Percentiles rank a stretch among this genome's conserved stretches.
Conservation (phyloP, 1,140 invertebrate genomes). For the Triops longicaudatus region DNA sequence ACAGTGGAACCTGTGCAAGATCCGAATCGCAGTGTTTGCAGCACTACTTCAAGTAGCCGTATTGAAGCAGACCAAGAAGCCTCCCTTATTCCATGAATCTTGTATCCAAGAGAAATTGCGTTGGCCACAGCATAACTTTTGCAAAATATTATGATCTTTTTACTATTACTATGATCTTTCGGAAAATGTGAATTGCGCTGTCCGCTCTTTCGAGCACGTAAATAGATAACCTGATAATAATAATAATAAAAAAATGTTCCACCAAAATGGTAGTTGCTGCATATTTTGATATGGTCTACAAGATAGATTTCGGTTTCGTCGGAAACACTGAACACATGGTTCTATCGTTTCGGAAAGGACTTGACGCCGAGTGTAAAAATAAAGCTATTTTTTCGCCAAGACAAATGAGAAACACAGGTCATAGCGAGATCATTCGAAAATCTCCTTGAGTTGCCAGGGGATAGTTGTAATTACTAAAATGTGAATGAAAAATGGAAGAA, state of each 20-base stretch:
- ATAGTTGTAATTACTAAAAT: background rate
- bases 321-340: too few relatives aligned
- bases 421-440: background rate
- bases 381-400: background rate
- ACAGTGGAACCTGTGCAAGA: background rate
- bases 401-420: background rate
- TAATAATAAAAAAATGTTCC: too few relatives aligned
- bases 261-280: too few relatives aligned
- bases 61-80: background rate
- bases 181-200: too few relatives aligned
- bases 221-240: too few relatives aligned
- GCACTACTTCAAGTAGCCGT: background rate
- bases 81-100: conserved; percentile 2
- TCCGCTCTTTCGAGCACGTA: too few relatives aligned
- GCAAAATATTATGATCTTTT: background rate
- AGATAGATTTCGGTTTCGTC: too few relatives aligned
- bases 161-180: too few relatives aligned
- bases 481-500: background rate
- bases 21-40: background rate
- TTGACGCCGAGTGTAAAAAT: too few relatives aligned
- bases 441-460: background rate
- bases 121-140: background rate
- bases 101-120: background rate
- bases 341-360: too few relatives aligned
- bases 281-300: too few relatives aligned